Conservation (phyloP, 2,797 vertebrate genomes). For the Trichosurus vulpecula region DNA sequence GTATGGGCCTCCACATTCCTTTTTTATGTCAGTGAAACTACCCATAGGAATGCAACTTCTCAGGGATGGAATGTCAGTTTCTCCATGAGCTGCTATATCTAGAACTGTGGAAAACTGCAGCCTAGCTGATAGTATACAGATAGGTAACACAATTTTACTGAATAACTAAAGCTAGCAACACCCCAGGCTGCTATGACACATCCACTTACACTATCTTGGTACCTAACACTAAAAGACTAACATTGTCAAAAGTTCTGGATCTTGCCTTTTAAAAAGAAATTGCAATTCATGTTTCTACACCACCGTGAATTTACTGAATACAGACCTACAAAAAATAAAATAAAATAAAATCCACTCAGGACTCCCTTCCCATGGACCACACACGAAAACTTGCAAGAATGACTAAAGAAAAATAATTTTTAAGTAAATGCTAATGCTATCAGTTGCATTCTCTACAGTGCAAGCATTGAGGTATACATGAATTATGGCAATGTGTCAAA, state of each 20-base stretch:
- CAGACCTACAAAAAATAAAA: not conserved
- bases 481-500: not conserved
- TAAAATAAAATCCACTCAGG: too few relatives aligned
- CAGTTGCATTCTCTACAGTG: conserved; percentile 27
- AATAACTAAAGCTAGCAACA: not conserved
- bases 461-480: not conserved
- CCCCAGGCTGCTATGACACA: not conserved
- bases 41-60: conserved; percentile 87
- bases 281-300: not conserved
- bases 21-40: conserved; percentile 83
- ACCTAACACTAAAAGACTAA: conserved; percentile 34
- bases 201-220: not conserved
- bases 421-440: not conserved
- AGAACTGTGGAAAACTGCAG: conserved; percentile 52
- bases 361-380: not conserved
- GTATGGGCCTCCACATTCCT: conserved; percentile 84
- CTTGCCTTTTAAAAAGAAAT: conserved; percentile 39
- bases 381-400: not conserved
- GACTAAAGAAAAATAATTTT: not conserved
- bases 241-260: conserved; percentile 17
- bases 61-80: conserved; percentile 81
- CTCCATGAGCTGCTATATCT: conserved; percentile 82
- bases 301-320: not conserved
- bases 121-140: not conserved
- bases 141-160: not conserved